phyloP scores from a whole-genome alignment of 2,797 vertebrate species.

The Gallinago solitaria region DNA sequence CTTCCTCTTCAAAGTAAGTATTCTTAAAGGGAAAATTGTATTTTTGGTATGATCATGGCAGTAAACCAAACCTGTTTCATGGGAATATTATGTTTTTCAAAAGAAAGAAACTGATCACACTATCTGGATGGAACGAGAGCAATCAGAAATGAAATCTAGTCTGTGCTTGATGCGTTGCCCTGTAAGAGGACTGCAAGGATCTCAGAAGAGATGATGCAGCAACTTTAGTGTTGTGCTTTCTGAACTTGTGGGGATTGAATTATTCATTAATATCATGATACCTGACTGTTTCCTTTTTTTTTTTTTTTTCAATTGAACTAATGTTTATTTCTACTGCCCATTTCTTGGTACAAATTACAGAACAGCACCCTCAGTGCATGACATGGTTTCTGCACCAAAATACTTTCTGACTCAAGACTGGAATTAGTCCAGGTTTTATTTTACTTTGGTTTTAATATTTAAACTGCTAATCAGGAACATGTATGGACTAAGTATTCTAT shows the following conservation, averaged over 20 bases:
- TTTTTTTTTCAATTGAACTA: background rate
- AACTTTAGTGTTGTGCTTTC: background rate
- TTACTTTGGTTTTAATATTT: background rate
- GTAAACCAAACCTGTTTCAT: background rate
- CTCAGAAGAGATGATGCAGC: background rate
- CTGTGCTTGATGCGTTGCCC: background rate
- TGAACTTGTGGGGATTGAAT: background rate
- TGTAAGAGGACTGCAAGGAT: background rate
- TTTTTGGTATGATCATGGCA: background rate
- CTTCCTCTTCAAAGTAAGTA: background rate
- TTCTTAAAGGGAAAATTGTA: background rate
- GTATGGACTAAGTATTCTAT: background rate
- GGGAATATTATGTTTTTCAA: background rate
- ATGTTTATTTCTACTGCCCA: background rate
- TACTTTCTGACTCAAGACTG: background rate
- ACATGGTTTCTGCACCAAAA: background rate
- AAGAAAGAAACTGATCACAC: background rate
- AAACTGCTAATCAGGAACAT: background rate
- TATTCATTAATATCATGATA: background rate
- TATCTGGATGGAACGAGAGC: background rate
- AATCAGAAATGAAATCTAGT: background rate
- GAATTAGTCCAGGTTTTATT: background rate
- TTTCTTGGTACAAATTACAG: background rate
- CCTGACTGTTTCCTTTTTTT: background rate
- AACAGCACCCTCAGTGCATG: background rate